Conservation (phyloP, 2,113 vertebrate species). For the Cardinalis cardinalis region DNA sequence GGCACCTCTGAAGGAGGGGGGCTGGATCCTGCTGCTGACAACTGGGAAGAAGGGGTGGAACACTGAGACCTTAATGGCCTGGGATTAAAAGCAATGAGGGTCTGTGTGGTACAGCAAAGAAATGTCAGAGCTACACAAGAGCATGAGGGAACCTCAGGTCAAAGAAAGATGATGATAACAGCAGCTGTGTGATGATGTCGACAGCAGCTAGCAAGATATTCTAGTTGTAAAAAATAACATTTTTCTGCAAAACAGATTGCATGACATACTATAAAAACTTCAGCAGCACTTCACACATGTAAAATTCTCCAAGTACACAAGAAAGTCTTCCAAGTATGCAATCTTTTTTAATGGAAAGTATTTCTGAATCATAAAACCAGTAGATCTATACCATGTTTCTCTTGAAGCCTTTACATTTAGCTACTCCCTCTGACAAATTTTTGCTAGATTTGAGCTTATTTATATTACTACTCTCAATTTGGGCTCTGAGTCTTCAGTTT, state of each 20-base stretch:
- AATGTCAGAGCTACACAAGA: not conserved
- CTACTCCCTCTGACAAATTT: not conserved
- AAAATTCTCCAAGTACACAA: not conserved
- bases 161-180: not conserved
- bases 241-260: not conserved
- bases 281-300: not conserved
- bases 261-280: not conserved
- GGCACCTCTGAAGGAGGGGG: not conserved
- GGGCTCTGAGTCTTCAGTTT: not conserved
- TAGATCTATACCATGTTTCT: conserved; percentile 2
- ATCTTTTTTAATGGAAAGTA: not conserved
- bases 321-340: not conserved
- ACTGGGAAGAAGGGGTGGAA: not conserved
- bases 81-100: not conserved
- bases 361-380: conserved; percentile 2
- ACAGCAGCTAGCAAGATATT: not conserved
- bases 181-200: not conserved
- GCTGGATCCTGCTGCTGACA: not conserved
- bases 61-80: not conserved
- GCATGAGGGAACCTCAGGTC: not conserved
- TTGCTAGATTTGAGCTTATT: not conserved
- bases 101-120: not conserved
- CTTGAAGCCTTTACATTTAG: not conserved
- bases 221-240: not conserved
- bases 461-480: not conserved